These are phyloP conservation scores for Pogonocichla stellata DNA, from an alignment of 2,113 vertebrate species.

Conservation along the genomic window DNA sequence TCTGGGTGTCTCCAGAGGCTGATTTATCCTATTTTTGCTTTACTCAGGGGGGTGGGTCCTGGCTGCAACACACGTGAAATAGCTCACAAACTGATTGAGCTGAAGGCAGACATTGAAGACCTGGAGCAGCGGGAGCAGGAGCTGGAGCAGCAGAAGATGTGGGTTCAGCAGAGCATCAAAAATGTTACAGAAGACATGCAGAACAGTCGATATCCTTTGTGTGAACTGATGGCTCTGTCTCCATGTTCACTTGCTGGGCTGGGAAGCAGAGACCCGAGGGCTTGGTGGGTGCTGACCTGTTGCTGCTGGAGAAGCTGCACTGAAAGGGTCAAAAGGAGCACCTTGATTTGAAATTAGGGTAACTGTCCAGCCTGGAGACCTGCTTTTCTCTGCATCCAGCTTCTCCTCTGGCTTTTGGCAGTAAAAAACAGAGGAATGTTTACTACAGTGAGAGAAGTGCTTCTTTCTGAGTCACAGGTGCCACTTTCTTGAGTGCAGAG, in stretches of 20 bases:
- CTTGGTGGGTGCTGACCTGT: not conserved
- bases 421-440: not conserved
- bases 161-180: conserved; percentile 98
- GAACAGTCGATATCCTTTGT: conserved; percentile 96
- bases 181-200: conserved; percentile 96
- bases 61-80: conserved; percentile 98
- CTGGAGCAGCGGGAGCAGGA: conserved; percentile 90
- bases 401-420: not conserved
- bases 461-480: not conserved
- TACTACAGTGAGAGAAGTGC: not conserved
- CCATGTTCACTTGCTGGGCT: fast-evolving
- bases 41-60: conserved; percentile 90
- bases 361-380: not conserved
- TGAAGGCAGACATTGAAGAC: conserved; percentile 96
- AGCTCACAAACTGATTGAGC: conserved; percentile 94
- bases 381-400: not conserved
- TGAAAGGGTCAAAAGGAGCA: not conserved
- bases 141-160: conserved; percentile 96
- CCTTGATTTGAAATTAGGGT: not conserved
- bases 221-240: not conserved
- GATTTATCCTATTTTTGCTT: not conserved
- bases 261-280: not conserved
- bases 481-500: not conserved
- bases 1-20: not conserved
- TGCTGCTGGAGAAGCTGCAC: not conserved